Evolutionary conservation across 2,888 invertebrate genomes (phyloP).

Genomic region (Cylloceria caligata): DNA sequence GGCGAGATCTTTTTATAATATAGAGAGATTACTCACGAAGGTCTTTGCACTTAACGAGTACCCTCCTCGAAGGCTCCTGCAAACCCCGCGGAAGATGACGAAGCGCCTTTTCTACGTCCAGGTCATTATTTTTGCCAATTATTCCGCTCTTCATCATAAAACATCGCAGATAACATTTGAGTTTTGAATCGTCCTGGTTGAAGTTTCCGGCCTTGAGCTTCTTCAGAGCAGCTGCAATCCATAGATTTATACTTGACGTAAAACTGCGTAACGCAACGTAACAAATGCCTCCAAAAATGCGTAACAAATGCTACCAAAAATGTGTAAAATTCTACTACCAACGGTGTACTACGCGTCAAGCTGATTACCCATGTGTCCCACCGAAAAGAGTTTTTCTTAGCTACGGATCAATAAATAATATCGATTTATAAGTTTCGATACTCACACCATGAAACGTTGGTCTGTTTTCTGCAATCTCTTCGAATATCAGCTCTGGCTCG

Average conservation of each 20-base stretch:
- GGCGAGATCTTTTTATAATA: no score
- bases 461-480: conserved; percentile 76
- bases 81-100: conserved; percentile 74
- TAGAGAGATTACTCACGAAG: conserved; percentile 74
- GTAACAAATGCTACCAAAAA: not conserved
- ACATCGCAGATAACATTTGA: conserved; percentile 80
- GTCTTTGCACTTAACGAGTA: conserved; percentile 75
- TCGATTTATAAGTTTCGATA: conserved; percentile 17
- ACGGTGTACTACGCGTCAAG: no score
- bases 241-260: not conserved
- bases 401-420: not conserved
- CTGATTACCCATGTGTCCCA: no score
- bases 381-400: no score
- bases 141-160: conserved; percentile 78
- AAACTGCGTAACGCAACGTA: not conserved
- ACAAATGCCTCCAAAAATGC: not conserved
- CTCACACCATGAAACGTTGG: conserved; percentile 78
- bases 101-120: conserved; percentile 76
- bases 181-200: conserved; percentile 73
- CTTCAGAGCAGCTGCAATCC: conserved; percentile 74
- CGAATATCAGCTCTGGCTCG: conserved; percentile 73
- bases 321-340: no score
- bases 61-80: conserved; percentile 72
- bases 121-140: conserved; percentile 71
- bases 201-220: conserved; percentile 76